Conservation (phyloP, 2,797 vertebrate genomes). For the Synaphobranchus kaupii region DNA sequence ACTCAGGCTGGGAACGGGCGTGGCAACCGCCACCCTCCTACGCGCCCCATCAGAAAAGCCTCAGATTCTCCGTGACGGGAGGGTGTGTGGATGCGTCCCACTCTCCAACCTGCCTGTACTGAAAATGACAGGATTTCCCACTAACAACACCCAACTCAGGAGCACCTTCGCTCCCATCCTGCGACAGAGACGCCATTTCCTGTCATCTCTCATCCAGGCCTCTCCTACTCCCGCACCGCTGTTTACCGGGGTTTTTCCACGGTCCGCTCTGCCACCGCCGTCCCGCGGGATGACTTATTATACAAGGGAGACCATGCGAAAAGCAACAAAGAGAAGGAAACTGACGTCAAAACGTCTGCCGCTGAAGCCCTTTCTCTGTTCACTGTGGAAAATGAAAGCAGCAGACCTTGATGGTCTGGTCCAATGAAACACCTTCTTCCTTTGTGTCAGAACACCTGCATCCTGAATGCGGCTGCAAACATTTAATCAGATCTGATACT, state of each 20-base stretch:
- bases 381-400: neutral
- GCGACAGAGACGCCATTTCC: conserved; percentile 10
- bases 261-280: neutral
- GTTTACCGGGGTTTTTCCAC: neutral
- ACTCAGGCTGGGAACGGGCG: neutral
- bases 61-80: neutral
- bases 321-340: neutral
- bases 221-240: neutral
- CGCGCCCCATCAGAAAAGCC: neutral
- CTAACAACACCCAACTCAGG: neutral
- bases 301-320: neutral
- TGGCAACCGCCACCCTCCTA: neutral
- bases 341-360: neutral
- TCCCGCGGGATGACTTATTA: neutral
- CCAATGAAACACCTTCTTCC: neutral
- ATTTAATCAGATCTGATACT: neutral
- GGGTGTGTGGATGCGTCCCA: neutral
- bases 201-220: neutral
- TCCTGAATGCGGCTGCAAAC: neutral
- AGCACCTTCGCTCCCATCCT: neutral
- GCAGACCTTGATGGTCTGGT: neutral
- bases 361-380: neutral
- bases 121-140: conserved; percentile 10
- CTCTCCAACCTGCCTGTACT: neutral
- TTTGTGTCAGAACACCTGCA: neutral